Evolutionary conservation across 2,888 invertebrate species (phyloP), one percentile per base, ranked within the genome.

Genomic region (Tachina fera): DNA sequence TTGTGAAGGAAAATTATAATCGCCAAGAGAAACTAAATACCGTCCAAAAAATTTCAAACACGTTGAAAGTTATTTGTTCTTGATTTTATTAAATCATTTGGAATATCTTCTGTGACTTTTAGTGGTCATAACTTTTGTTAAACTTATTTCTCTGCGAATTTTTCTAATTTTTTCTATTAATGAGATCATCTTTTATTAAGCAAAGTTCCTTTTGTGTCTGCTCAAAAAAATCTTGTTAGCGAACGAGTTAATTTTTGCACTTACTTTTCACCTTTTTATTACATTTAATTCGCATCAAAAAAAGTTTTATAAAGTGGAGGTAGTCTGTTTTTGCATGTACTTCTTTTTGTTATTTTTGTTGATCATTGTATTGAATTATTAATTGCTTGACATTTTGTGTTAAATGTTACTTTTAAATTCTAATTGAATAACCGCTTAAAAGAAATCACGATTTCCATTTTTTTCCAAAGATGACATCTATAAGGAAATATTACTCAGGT

Each of bases 381-480:
- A 84, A 84, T 84, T 84, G 71, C 49, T 68, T 84, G 84, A 79
- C 84, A 84, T 84, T 83, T 84, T 75, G 53, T 65, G 49, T 49
- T 71, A 63, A 75, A 83, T 63, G 70, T 83, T 78, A 47, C 3
- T 60, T 75, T 75, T 11, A 13, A 61, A 41, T 31, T 71, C 22
- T 61, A 61, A 79, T 45, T 63, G 74, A 83, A 84, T 79, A 84
- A 79, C 75, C 83, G 83, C 79, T 84, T 79, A 3, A 11, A 45
- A 22, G 47, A 58, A 47, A 79, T 79, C 79, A 71, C 63, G 79
- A 72, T 63, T 43, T 49, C 53, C 47, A 19, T 22, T 60, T 0
- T 9, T 47, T n/a, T 11, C 16, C 3, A 1, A 56, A 53, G 22
- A 22, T n/a, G n/a, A n/a, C n/a, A n/a, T n/a, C n/a, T n/a, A n/a